Percentiles rank a stretch among this genome's conserved stretches.
These are phyloP conservation scores for Leucoraja ocellata DNA, from an alignment of 2,797 vertebrate genomes.

Conservation along the genomic window DNA sequence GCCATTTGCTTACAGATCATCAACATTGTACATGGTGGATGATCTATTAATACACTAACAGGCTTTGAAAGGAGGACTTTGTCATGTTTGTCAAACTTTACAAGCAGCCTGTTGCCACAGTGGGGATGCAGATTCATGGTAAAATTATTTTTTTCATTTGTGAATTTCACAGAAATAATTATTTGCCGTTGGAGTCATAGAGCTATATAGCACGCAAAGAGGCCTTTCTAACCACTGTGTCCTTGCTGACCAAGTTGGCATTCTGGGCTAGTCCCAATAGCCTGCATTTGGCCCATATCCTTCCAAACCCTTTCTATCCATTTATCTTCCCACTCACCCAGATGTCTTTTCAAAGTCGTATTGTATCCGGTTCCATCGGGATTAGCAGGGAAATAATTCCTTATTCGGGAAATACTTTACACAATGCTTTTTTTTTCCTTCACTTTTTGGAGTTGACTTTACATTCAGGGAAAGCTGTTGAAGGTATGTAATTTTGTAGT, in stretches of 20 bases:
- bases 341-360: no score
- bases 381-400: no score
- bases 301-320: no score
- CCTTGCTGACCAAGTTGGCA: no score
- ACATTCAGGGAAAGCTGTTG: background rate
- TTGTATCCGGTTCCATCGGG: no score
- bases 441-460: background rate
- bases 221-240: no score
- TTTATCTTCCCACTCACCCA: no score
- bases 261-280: no score
- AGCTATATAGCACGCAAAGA: no score
- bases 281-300: no score
- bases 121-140: background rate
- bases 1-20: background rate
- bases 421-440: background rate
- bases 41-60: background rate
- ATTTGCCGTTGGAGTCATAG: background rate
- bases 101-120: background rate
- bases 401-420: background rate
- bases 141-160: background rate
- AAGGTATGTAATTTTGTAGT: background rate
- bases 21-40: background rate
- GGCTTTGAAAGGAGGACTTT: slow-evolving; percentile 11
- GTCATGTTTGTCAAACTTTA: background rate
- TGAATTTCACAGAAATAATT: background rate